Conservation (phyloP, 1,140 invertebrate genomes). For the Apis florea region DNA sequence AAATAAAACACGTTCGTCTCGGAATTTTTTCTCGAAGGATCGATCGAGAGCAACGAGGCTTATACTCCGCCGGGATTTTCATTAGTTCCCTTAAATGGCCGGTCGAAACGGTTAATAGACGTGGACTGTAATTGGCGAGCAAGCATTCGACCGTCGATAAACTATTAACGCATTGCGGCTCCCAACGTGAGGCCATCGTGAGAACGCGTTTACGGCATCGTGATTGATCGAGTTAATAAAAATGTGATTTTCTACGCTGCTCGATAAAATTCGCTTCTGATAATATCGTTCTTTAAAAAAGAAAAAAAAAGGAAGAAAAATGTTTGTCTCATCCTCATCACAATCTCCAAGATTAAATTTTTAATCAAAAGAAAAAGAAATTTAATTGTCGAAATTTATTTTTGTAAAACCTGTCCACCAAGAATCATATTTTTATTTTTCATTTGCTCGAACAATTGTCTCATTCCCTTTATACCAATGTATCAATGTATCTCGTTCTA, state of each 20-base stretch:
- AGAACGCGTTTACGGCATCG: background rate
- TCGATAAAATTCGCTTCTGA: background rate
- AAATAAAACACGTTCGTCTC: background rate
- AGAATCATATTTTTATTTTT: too few relatives aligned
- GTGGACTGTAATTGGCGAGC: conserved; percentile 21
- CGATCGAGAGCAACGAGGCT: background rate
- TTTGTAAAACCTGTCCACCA: too few relatives aligned
- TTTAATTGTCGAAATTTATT: too few relatives aligned
- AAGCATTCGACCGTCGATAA: conserved; percentile 6
- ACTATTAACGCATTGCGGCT: conserved; percentile 15
- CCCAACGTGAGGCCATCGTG: background rate
- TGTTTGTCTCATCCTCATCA: background rate
- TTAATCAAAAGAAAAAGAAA: too few relatives aligned
- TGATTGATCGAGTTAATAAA: background rate
- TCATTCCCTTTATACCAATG: background rate
- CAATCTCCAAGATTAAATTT: background rate
- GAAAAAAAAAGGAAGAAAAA: too few relatives aligned
- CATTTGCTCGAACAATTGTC: background rate
- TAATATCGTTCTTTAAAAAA: background rate
- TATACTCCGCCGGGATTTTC: conserved; percentile 10
- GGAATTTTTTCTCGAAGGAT: conserved; percentile 6
- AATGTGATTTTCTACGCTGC: background rate
- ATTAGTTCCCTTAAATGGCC: conserved; percentile 13
- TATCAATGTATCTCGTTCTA: too few relatives aligned
- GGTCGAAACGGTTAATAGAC: conserved; percentile 20